phyloP scores from a whole-genome alignment of 2,888 invertebrate genomes.

The Camponotus fellah region DNA sequence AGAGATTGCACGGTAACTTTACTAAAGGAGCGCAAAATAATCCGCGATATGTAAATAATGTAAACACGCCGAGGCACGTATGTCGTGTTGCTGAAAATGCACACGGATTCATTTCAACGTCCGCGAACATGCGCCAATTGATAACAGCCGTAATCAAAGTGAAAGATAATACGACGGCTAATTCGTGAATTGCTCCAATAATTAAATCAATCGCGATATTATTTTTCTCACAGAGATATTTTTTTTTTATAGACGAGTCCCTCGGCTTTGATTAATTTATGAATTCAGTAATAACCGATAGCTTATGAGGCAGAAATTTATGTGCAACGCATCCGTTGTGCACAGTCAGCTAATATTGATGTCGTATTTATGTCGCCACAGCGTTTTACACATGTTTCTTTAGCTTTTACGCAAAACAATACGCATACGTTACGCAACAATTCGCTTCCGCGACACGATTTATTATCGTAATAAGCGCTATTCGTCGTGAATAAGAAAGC shows the following conservation, averaged over 20 bases:
- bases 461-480: not conserved
- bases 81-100: not conserved
- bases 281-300: constrained; percentile 21
- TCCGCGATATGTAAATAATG: constrained; percentile 5
- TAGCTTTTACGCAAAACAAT: constrained; percentile 19
- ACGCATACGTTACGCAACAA: constrained; percentile 12
- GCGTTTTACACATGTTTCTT: constrained; percentile 45
- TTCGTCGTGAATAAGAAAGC: not conserved
- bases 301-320: constrained; percentile 41
- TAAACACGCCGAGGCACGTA: not conserved
- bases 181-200: constrained; percentile 16
- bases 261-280: constrained; percentile 41
- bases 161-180: constrained; percentile 4
- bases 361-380: not conserved
- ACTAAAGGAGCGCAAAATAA: not conserved
- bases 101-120: not conserved
- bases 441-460: constrained; percentile 23
- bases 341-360: constrained; percentile 21
- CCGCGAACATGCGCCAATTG: not conserved
- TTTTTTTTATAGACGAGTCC: not conserved
- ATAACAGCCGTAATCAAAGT: constrained; percentile 13
- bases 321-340: constrained; percentile 17
- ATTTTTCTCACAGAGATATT: not conserved
- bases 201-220: not conserved
- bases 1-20: not conserved